phyloP scores from a whole-genome alignment of 2,888 invertebrate species.

The Acleris cristana region DNA sequence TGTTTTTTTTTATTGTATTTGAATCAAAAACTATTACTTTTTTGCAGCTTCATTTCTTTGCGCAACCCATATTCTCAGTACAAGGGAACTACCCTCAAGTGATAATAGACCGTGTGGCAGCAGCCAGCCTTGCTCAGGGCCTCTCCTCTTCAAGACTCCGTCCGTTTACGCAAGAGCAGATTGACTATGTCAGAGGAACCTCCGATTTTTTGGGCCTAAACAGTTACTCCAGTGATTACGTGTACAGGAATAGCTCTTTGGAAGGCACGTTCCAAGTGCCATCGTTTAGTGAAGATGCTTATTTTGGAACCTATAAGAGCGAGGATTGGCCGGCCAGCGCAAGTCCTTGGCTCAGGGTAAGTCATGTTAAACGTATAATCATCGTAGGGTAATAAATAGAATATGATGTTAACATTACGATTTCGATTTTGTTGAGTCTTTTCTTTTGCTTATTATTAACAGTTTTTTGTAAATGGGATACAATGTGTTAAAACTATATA shows the following conservation, averaged over 20 bases:
- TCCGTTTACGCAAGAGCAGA: slow-evolving; percentile 44
- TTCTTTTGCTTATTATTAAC: too few relatives aligned
- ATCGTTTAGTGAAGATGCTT: slow-evolving; percentile 43
- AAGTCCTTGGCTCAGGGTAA: slow-evolving; percentile 42
- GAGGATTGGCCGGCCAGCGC: slow-evolving; percentile 44
- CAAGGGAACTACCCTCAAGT: slow-evolving; percentile 46
- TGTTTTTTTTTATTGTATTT: too few relatives aligned
- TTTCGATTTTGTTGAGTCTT: too few relatives aligned
- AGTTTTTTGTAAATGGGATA: too few relatives aligned
- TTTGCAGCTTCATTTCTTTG: slow-evolving; percentile 43
- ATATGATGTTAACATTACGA: too few relatives aligned
- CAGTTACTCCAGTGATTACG: slow-evolving; percentile 42
- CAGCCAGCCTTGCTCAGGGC: slow-evolving; percentile 43
- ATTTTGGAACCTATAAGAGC: slow-evolving; percentile 41
- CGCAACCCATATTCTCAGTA: slow-evolving; percentile 43
- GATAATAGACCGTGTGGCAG: slow-evolving; percentile 42
- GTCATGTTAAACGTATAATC: background rate
- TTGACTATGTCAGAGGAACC: slow-evolving; percentile 43
- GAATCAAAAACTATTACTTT: too few relatives aligned
- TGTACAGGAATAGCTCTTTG: slow-evolving; percentile 45
- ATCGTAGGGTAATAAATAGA: too few relatives aligned
- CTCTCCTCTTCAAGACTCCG: slow-evolving; percentile 43
- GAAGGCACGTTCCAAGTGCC: slow-evolving; percentile 39
- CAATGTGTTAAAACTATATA: too few relatives aligned
- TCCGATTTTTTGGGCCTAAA: slow-evolving; percentile 47